These are phyloP conservation scores for Aleiodes leptofemur DNA, from an alignment of 2,888 invertebrate genomes.

Conservation along the genomic window DNA sequence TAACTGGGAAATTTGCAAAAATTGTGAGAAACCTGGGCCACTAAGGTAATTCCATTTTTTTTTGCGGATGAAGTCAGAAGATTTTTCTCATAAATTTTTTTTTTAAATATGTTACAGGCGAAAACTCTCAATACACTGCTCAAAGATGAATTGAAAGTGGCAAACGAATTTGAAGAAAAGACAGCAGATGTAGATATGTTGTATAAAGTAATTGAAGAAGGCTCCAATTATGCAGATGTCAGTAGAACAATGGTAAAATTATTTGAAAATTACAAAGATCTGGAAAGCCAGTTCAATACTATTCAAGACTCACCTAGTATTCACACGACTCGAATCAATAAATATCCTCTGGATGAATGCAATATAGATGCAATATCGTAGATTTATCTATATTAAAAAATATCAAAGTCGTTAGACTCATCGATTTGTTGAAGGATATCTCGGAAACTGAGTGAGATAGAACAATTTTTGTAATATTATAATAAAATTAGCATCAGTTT, in stretches of 20 bases:
- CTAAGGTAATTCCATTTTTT: no score
- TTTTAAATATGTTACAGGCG: conserved; percentile 54
- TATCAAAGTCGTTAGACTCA: no score
- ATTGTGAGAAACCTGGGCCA: no score
- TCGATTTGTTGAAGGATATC: no score
- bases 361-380: background rate
- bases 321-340: background rate
- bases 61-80: background rate
- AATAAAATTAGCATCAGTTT: no score
- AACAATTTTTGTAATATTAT: no score
- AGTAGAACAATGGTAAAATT: conserved; percentile 49
- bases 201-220: conserved; percentile 53
- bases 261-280: conserved; percentile 48
- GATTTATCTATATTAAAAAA: background rate
- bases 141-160: conserved; percentile 60
- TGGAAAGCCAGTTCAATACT: conserved; percentile 42
- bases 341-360: background rate
- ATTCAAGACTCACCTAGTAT: background rate
- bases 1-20: no score
- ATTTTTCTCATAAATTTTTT: background rate
- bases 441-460: no score
- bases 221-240: conserved; percentile 34
- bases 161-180: conserved; percentile 54
- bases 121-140: conserved; percentile 60
- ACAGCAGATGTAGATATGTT: conserved; percentile 52